Percentiles rank a stretch among this genome's conserved stretches.
Conservation (phyloP, 1,140 invertebrate species). For the Stratiolaelaps scimitus region DNA sequence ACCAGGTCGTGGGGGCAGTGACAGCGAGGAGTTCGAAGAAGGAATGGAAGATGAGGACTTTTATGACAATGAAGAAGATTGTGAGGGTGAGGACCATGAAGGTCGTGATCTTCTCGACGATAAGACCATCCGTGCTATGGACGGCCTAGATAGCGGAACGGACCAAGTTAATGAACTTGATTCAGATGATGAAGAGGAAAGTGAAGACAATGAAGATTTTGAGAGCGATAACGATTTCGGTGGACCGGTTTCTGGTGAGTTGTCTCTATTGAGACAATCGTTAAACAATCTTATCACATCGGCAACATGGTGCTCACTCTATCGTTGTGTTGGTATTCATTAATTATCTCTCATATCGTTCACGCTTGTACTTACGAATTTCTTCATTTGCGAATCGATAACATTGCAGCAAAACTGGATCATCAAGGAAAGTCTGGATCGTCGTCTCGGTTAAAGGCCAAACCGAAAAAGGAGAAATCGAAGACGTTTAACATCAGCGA, state of each 20-base stretch:
- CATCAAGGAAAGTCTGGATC: not conserved
- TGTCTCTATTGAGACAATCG: too few relatives aligned
- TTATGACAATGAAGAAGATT: conserved; percentile 37
- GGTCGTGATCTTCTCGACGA: conserved; percentile 36
- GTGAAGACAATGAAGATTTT: conserved; percentile 39
- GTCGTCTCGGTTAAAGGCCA: not conserved
- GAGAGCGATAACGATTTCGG: conserved; percentile 38
- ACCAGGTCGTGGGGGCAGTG: conserved; percentile 31
- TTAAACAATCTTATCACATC: too few relatives aligned
- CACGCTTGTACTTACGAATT: too few relatives aligned
- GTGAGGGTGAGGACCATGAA: conserved; percentile 42
- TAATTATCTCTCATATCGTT: too few relatives aligned
- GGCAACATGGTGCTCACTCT: too few relatives aligned
- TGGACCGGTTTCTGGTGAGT: not conserved
- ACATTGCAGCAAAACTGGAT: too few relatives aligned
- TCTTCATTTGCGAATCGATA: too few relatives aligned
- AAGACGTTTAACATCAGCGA: not conserved
- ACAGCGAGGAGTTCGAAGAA: conserved; percentile 37
- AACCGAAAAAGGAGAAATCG: not conserved
- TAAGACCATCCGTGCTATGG: conserved; percentile 40
- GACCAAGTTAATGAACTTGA: conserved; percentile 38
- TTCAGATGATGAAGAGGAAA: conserved; percentile 35
- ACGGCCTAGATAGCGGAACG: conserved; percentile 42
- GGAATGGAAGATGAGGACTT: conserved; percentile 35
- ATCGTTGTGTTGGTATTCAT: too few relatives aligned